Base-by-base conservation (phyloP, 2,888 invertebrate genomes). In the Platypus cylindrus region DNA sequence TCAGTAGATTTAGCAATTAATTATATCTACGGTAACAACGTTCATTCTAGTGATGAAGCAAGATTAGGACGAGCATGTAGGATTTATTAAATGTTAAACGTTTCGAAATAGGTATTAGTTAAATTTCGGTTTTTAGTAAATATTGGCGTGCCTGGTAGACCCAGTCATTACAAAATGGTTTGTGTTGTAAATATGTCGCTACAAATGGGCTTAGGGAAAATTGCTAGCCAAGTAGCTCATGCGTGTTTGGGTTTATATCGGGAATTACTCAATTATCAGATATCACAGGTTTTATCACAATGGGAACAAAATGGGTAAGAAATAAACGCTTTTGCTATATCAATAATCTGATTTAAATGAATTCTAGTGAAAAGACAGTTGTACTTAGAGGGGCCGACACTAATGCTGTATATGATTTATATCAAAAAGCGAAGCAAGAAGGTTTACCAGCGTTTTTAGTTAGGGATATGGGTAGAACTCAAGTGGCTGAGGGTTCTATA, bases 171-270 rank as follows among this genome's bases (percentile, higher is more conserved):
- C 54, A 75, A 75, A 59, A 75, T 75, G 75, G 70, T 71, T 14
- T 70, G 75, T 55, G 68, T 75, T 17, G 70, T 75, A 4, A 76
- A 76, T 54, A 56, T 59, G 26, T 64, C 65, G 16, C 55, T 76
- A 31, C 64, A 67, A 43, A 76, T 76, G 75, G 71, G 73, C 1
- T 55, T 65, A 17, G 76, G 75, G 2, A 76, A 76, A 55, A 55
- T 70, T 23, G 68, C 70, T 13, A 66, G 71, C 23, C 71, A 72
- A 56, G 67, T 67, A 17, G 74, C 68, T 0, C 75, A 75, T 55
- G 73, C 71, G 15, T 67, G 70, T 26, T 54, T 75, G 11, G 71
- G 68, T 3, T 54, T 73, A 22, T 71, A 71, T 49, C 55, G 67
- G 30, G 49, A 58, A 26, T 58, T 73, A 41, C 48, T 64, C 28